Evolutionary conservation across 2,797 vertebrate species (phyloP).

Genomic region (Acipenser oxyrinchus): DNA sequence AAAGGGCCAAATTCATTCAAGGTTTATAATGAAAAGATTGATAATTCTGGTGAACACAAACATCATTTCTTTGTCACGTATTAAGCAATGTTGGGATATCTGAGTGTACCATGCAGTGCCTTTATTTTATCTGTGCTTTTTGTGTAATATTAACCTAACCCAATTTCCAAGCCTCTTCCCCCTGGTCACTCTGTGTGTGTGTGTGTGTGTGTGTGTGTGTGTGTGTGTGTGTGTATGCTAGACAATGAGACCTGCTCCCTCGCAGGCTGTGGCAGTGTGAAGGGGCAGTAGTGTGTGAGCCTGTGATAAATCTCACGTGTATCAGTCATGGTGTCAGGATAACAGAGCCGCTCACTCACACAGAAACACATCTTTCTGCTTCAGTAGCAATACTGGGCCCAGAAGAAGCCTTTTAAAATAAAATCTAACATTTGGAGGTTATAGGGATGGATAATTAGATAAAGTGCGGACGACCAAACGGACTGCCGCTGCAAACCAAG

Average conservation of each 20-base stretch:
- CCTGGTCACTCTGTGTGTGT: slow-evolving; percentile 13
- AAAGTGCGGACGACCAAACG: slow-evolving; percentile 32
- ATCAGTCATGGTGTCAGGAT: slow-evolving; percentile 66
- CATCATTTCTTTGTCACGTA: too few species aligned
- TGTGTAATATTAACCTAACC: slow-evolving; percentile 24
- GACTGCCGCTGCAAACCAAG: slow-evolving; percentile 14
- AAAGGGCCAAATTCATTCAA: too few species aligned
- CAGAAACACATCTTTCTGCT: slow-evolving; percentile 39
- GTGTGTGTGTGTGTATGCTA: slow-evolving; percentile 41
- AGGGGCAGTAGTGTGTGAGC: slow-evolving; percentile 44
- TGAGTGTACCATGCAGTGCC: slow-evolving; percentile 38
- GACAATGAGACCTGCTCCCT: slow-evolving; percentile 49
- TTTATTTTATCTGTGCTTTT: slow-evolving; percentile 40
- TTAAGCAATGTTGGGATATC: too few species aligned
- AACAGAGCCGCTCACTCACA: slow-evolving; percentile 56
- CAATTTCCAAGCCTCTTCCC: slow-evolving; percentile 17
- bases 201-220: slow-evolving; percentile 7
- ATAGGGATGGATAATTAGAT: slow-evolving; percentile 57
- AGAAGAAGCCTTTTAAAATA: slow-evolving; percentile 29
- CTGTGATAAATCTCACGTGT: slow-evolving; percentile 68
- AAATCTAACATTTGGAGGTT: slow-evolving; percentile 32
- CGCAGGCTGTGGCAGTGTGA: slow-evolving; percentile 48
- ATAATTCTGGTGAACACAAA: too few species aligned
- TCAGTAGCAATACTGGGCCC: slow-evolving; percentile 47
- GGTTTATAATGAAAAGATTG: too few species aligned